Conservation (phyloP, 2,797 vertebrate genomes). For the Streptopelia turtur region DNA sequence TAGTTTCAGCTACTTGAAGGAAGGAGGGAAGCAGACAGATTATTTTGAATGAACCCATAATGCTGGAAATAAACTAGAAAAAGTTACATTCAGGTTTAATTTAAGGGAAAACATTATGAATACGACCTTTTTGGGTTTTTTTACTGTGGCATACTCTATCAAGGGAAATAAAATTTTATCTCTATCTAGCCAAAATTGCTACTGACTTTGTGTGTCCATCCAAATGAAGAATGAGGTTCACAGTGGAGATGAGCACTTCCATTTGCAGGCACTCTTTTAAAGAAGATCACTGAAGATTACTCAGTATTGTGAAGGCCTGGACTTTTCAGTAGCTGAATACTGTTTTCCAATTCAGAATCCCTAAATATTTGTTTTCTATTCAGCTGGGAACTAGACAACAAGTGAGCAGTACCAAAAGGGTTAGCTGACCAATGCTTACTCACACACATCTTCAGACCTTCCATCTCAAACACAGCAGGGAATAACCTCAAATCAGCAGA, state of each 20-base stretch:
- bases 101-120: not conserved
- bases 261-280: not conserved
- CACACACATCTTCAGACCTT: not conserved
- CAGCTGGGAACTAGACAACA: not conserved
- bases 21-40: not conserved
- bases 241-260: not conserved
- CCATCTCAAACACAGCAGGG: not conserved
- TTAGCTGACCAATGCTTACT: not conserved
- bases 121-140: not conserved
- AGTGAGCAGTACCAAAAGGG: not conserved
- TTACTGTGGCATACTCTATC: not conserved
- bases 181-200: not conserved
- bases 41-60: not conserved
- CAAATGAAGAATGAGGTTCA: not conserved
- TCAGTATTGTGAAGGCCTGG: not conserved
- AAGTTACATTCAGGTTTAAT: not conserved
- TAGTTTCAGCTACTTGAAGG: not conserved
- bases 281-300: not conserved
- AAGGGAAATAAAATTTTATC: not conserved
- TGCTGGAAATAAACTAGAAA: not conserved
- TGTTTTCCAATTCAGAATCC: not conserved
- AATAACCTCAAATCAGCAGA: not conserved
- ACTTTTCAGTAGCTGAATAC: not conserved
- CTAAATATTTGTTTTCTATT: not conserved
- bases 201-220: not conserved